These are phyloP conservation scores for Netelia virgata DNA, from an alignment of 2,888 invertebrate genomes.

Conservation along the genomic window DNA sequence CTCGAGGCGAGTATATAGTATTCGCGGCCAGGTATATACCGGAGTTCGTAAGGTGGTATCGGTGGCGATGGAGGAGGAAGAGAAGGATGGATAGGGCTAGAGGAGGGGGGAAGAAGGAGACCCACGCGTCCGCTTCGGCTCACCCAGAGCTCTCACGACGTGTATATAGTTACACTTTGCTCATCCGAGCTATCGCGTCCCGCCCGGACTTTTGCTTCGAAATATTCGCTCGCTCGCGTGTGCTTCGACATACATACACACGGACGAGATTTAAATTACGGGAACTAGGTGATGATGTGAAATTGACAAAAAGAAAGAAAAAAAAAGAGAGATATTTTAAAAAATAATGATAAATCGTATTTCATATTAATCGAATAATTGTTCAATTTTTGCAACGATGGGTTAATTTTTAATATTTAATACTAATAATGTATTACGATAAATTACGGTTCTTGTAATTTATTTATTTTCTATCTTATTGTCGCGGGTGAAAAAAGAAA, in stretches of 20 bases:
- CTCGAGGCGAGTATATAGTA: constrained; percentile 65
- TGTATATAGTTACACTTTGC: constrained; percentile 21
- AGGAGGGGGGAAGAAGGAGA: too few species aligned
- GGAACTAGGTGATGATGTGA: too few species aligned
- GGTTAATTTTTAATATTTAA: background rate
- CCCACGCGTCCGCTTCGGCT: constrained; percentile 3
- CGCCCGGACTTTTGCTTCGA: too few species aligned
- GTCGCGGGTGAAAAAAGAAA: too few species aligned
- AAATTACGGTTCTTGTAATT: background rate
- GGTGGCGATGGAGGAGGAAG: background rate
- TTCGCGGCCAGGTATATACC: constrained; percentile 71
- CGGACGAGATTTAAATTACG: too few species aligned
- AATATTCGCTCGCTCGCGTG: too few species aligned
- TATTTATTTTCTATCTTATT: background rate
- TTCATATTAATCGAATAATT: too few species aligned
- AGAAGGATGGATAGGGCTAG: background rate
- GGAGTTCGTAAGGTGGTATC: background rate
- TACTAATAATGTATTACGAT: too few species aligned
- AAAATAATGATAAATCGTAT: too few species aligned
- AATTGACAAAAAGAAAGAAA: too few species aligned
- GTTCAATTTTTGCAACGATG: background rate
- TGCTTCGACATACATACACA: too few species aligned
- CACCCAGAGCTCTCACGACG: constrained; percentile 30
- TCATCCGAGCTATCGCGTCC: constrained; percentile 3
- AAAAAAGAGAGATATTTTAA: too few species aligned